Conservation (phyloP, 2,888 invertebrate genomes). For the Crocallis elinguaria region DNA sequence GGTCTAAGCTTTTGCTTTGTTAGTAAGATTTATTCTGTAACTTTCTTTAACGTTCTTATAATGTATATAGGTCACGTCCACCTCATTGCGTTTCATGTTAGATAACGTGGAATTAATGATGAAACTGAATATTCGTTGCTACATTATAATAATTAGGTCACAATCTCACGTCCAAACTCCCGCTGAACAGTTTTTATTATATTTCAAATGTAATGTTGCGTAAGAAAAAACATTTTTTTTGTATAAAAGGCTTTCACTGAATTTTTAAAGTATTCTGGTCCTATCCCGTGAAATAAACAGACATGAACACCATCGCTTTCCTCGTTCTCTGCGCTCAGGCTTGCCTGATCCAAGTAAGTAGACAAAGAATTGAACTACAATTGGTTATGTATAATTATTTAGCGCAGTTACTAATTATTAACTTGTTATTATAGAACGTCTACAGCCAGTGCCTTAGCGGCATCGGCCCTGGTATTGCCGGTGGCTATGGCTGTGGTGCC, state of each 20-base stretch:
- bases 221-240: not conserved
- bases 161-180: slow-evolving; percentile 23
- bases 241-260: slow-evolving; percentile 13
- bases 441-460: slow-evolving; percentile 3
- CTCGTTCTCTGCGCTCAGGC: slow-evolving; percentile 36
- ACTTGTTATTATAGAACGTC: not conserved
- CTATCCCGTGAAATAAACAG: slow-evolving; percentile 6
- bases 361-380: not conserved
- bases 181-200: not conserved
- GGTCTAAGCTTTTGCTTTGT: too few species aligned
- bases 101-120: not conserved
- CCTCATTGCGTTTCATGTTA: not conserved
- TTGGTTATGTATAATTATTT: not conserved
- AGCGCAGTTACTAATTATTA: too few species aligned
- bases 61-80: slow-evolving; percentile 3
- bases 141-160: slow-evolving; percentile 14
- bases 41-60: not conserved
- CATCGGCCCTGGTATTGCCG: slow-evolving; percentile 2
- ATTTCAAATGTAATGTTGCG: not conserved
- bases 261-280: slow-evolving; percentile 4
- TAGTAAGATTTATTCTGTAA: not conserved
- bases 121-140: slow-evolving; percentile 4
- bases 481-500: slow-evolving; percentile 19
- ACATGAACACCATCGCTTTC: slow-evolving; percentile 18
- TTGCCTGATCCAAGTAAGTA: slow-evolving; percentile 35